Evolutionary conservation across 2,113 vertebrate species (phyloP), one percentile per base, ranked within the genome.

Genomic region (Mungos mungo): DNA sequence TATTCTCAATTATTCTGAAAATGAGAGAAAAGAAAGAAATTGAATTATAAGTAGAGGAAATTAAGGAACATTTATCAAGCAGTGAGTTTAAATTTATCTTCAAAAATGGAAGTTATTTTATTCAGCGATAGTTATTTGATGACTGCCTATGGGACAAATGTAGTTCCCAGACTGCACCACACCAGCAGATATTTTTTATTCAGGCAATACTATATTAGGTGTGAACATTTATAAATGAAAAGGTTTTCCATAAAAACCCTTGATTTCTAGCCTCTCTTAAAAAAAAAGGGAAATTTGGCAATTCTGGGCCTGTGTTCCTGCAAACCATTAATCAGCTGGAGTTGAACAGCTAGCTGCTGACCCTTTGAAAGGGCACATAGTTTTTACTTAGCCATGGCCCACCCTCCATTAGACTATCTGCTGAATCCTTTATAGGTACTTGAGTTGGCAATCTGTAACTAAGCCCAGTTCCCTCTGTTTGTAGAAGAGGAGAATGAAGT

Each of bases 101-200:
- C 27, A 90, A 85, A 98, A 54, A 81, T 80, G 19, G 9, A 71
- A 88, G 52, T 52, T 57, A 66, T 71, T 93, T 84, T 84, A n/a
- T 80, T 77, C 63, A 82, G 38, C 57, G 29, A 45, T 60, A 31
- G 33, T 69, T 65, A 45, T 25, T 35, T 71, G 5, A 77, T 2
- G 8, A 72, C 9, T 72, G 31, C 25, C 25, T n/a, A 2, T 29
- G 8, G 16, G 10, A 68, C 41, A 74, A 54, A n/a, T 25, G 1
- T 71, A 41, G 79, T 45, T 41, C 4, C 29, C 47, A 27, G n/a
- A 5, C 21, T 23, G 16, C 0, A 38, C 25, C 25, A 54, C 0
- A 15, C 19, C 9, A 60, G 38, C 16, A 79, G 71, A 16, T 72
- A 57, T 3, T 90, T 86, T 76, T 94, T 66, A 4, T 84, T 72